phyloP scores from a whole-genome alignment of 1,140 invertebrate genomes.

The Drosophila carrolli region DNA sequence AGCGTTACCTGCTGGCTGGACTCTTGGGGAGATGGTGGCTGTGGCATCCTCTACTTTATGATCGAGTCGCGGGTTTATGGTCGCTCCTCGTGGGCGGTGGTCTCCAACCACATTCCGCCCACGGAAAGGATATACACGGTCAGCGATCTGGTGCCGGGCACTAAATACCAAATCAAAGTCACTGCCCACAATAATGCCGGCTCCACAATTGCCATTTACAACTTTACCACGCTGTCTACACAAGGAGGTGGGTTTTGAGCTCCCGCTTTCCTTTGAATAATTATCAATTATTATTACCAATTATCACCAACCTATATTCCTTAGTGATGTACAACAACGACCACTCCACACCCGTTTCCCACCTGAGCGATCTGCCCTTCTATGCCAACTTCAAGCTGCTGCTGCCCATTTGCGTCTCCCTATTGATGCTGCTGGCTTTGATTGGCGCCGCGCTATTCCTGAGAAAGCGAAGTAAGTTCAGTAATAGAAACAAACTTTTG shows the following conservation, averaged over 20 bases:
- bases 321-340: conserved; percentile 86
- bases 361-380: conserved; percentile 87
- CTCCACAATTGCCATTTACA: conserved; percentile 93
- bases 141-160: conserved; percentile 92
- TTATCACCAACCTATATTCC: not conserved
- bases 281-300: too few species aligned
- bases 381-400: conserved; percentile 89
- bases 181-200: conserved; percentile 97
- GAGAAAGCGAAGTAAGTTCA: conserved; percentile 88
- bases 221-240: conserved; percentile 92
- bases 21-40: conserved; percentile 95
- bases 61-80: conserved; percentile 88
- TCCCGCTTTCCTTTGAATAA: not conserved
- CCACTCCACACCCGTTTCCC: conserved; percentile 86
- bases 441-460: conserved; percentile 88
- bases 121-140: conserved; percentile 92
- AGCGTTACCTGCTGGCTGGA: conserved; percentile 95
- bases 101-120: conserved; percentile 91
- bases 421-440: conserved; percentile 88
- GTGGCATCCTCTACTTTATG: conserved; percentile 94
- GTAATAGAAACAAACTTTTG: not conserved
- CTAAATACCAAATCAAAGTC: conserved; percentile 93
- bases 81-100: conserved; percentile 88
- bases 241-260: conserved; percentile 88
- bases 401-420: conserved; percentile 88